These are phyloP conservation scores for Ips typographus DNA, from an alignment of 1,140 invertebrate genomes.

Conservation along the genomic window DNA sequence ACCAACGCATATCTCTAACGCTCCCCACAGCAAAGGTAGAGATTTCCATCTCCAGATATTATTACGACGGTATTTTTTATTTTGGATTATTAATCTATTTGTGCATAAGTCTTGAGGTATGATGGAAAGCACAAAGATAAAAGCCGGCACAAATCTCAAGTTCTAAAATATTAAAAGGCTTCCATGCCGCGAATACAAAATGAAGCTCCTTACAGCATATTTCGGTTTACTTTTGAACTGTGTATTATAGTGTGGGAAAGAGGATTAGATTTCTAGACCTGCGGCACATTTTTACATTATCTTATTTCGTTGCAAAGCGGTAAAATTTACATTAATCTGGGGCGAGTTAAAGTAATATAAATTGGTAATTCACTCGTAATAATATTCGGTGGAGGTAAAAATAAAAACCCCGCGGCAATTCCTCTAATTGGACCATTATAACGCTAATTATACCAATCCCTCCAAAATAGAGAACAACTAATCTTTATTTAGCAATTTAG, in stretches of 20 bases:
- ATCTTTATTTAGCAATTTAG: not conserved
- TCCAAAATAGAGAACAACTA: not conserved
- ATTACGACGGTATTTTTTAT: conserved; percentile 25
- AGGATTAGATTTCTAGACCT: not conserved
- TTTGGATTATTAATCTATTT: conserved; percentile 33
- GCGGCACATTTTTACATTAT: not conserved
- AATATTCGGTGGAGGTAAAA: not conserved
- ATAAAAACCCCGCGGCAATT: not conserved
- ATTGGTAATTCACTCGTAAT: not conserved
- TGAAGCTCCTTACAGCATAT: conserved; percentile 14
- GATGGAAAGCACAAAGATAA: conserved; percentile 25
- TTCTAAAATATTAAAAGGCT: conserved; percentile 29
- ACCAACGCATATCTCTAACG: conserved; percentile 8
- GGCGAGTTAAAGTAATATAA: not conserved
- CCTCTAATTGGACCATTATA: not conserved
- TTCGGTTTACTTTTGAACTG: conserved; percentile 20
- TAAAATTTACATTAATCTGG: not conserved
- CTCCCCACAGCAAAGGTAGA: conserved; percentile 17
- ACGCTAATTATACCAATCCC: not conserved
- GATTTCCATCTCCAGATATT: conserved; percentile 6
- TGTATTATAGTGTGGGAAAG: conserved; percentile 1
- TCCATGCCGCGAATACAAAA: conserved; percentile 25
- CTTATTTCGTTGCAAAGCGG: not conserved
- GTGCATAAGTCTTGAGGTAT: conserved; percentile 21
- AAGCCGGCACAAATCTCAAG: conserved; percentile 27